Conservation (phyloP, 2,888 invertebrate genomes). For the Incurvaria masculella region DNA sequence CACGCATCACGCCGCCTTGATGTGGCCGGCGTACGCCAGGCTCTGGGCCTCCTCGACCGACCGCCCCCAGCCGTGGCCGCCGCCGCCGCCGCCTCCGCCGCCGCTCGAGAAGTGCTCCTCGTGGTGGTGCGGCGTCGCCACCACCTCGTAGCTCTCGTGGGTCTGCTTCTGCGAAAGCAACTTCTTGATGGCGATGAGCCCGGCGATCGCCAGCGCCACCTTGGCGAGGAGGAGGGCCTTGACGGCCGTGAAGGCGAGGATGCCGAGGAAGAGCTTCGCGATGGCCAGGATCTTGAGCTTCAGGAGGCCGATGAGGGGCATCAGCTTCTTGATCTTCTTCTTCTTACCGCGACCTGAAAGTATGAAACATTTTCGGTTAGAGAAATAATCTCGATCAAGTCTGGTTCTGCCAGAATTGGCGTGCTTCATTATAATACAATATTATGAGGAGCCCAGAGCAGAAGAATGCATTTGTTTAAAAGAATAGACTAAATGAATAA, state of each 20-base stretch:
- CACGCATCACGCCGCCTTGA: constrained; percentile 33
- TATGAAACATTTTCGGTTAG: no score
- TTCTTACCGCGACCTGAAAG: constrained; percentile 77
- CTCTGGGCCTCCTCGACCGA: constrained; percentile 52
- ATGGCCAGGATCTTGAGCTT: constrained; percentile 76
- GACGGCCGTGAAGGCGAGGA: constrained; percentile 77
- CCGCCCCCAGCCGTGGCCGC: constrained; percentile 62
- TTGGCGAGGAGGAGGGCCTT: constrained; percentile 83
- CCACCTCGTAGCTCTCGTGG: constrained; percentile 73
- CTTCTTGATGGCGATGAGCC: constrained; percentile 67
- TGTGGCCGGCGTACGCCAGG: constrained; percentile 58
- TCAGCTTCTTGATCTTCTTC: constrained; percentile 72
- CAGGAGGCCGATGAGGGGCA: constrained; percentile 71
- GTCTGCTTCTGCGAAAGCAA: constrained; percentile 67
- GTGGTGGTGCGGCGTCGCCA: constrained; percentile 63
- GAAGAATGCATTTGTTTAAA: no score
- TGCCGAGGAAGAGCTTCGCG: constrained; percentile 70
- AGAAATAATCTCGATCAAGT: no score
- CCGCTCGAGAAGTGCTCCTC: constrained; percentile 50
- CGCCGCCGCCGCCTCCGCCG: constrained; percentile 30
- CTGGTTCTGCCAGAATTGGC: no score
- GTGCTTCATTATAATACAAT: no score
- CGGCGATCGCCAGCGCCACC: constrained; percentile 73
- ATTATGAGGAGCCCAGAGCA: no score
- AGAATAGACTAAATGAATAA: no score